A percentile compares a stretch with the other conserved stretches of the same genome.
Conservation (phyloP, 2,888 invertebrate genomes). For the Drosophila infuscata region DNA sequence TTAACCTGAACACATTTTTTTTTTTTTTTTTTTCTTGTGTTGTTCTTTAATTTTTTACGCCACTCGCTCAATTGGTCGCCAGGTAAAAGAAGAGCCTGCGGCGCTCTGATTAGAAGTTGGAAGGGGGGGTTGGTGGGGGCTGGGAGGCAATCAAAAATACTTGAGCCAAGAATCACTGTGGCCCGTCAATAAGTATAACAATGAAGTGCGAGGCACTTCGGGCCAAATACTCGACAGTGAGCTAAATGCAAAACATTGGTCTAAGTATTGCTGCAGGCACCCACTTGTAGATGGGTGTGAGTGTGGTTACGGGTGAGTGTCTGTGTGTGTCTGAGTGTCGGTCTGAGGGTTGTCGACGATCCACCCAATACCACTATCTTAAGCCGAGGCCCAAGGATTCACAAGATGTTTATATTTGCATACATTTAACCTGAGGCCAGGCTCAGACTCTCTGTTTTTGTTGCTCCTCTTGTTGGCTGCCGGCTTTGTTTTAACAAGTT, state of each 20-base stretch:
- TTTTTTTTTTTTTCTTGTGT: conserved; percentile 35
- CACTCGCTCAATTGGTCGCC: conserved; percentile 59
- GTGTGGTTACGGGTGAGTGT: background rate
- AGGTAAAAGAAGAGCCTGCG: background rate
- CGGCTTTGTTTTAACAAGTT: conserved; percentile 69
- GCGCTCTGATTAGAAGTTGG: conserved; percentile 27
- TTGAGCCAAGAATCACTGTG: conserved; percentile 50
- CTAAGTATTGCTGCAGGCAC: conserved; percentile 71
- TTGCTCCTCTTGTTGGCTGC: conserved; percentile 36
- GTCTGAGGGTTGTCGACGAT: background rate
- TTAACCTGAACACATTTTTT: background rate
- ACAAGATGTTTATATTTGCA: conserved; percentile 78
- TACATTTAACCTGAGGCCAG: conserved; percentile 72
- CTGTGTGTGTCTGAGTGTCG: background rate
- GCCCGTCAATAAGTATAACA: conserved; percentile 67
- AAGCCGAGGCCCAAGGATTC: conserved; percentile 44
- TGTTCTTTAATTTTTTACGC: conserved; percentile 75
- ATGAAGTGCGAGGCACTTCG: conserved; percentile 67
- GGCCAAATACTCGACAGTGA: conserved; percentile 39
- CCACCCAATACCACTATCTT: background rate
- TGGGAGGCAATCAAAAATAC: conserved; percentile 58
- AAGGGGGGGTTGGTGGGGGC: conserved; percentile 10
- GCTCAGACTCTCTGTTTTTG: conserved; percentile 43
- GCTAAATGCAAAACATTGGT: conserved; percentile 66
- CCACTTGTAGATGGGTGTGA: conserved; percentile 28